A percentile compares a stretch with the other conserved stretches of the same genome.
These are phyloP conservation scores for Odocoileus virginianus DNA, from an alignment of 2,113 vertebrate species.

Conservation along the genomic window DNA sequence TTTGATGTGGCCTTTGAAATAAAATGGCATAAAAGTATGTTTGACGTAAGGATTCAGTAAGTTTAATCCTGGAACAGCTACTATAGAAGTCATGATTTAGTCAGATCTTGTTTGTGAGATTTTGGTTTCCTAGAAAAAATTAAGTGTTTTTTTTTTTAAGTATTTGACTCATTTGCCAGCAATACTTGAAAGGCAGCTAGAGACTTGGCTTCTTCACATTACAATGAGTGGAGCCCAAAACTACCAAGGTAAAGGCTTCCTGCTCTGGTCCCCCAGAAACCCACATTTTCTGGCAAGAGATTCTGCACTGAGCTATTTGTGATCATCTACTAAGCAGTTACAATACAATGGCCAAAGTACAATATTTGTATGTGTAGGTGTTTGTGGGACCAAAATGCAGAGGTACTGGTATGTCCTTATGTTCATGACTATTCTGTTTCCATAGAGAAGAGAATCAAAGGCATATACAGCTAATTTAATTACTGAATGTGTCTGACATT, in stretches of 20 bases:
- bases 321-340: neutral
- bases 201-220: neutral
- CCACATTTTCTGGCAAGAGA: neutral
- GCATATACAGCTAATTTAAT: neutral
- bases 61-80: neutral
- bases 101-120: neutral
- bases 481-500: neutral
- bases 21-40: neutral
- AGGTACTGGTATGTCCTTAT: neutral
- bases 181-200: neutral
- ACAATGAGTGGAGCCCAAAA: neutral
- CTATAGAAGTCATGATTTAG: neutral
- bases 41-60: neutral
- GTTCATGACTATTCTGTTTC: slow-evolving; percentile 2
- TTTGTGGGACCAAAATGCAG: neutral
- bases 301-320: neutral
- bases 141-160: neutral
- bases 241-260: neutral
- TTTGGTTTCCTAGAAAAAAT: neutral
- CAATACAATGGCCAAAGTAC: neutral
- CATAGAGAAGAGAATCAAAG: neutral
- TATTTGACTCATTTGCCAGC: neutral
- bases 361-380: neutral
- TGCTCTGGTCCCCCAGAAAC: neutral
- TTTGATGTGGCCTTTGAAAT: neutral